Base-by-base conservation (phyloP, 1,140 invertebrate species). In the Ostrea denselamellosa region DNA sequence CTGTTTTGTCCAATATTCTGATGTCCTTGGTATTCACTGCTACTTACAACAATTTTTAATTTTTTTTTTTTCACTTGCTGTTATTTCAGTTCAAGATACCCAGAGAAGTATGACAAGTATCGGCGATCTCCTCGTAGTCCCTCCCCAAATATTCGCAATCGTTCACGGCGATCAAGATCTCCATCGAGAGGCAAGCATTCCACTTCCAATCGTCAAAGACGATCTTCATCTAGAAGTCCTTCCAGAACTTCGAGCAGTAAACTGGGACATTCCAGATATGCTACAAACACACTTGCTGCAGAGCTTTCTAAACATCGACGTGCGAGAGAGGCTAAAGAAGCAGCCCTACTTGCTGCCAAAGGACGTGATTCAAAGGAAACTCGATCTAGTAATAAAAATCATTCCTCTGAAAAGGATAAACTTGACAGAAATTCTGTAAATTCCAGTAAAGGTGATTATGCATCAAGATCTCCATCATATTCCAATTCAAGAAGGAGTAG, bases 271-370 rank as follows among this genome's bases (percentile, higher is more conserved):
- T 89, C 90, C 71, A 92, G 90, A 88, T 93, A 91, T 90, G 91
- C 92, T n/a, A 93, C 92, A 28, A 93, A 91, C 83, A 93, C 91
- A 82, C 90, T 95, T 44, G 93, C 92, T 10, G 93, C 94, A 22
- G 95, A 95, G 91, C 90, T 95, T n/a, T 94, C 93, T 86, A 95
- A 95, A 85, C 92, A 93, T 89, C 19, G 83, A 34, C 62, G 85
- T 12, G 87, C 87, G 7, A 68, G 85, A 19, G 89, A 88, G 54
- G 87, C 85, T 8, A 88, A 88, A 51, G 87, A 88, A 84, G 87
- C 87, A 22, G 87, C 89, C 68, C 53, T 86, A 0, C 87, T 90
- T 52, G 87, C 87, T n/a, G 87, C 85, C 25, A 88, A 86, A 58
- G 89, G 87, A n/a, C 87, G 85, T 19, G 87, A 90, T 65, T 84